phyloP scores from a whole-genome alignment of 1,140 invertebrate species.

The Aculops lycopersici region DNA sequence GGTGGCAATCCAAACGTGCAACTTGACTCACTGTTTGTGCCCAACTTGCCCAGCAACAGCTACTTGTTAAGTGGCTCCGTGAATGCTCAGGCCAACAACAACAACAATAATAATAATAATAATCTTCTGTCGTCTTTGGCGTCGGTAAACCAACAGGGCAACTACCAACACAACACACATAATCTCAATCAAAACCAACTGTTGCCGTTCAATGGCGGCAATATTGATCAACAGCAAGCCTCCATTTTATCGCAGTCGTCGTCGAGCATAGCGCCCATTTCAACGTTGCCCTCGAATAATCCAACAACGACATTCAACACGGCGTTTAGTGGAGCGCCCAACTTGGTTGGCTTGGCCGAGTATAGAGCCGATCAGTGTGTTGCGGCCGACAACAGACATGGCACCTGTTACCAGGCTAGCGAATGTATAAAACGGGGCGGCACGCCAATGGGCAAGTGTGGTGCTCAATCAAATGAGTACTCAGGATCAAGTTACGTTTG shows the following conservation, averaged over 20 bases:
- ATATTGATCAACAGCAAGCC: neutral
- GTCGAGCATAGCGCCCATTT: neutral
- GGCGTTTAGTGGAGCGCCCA: neutral
- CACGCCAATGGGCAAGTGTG: constrained; percentile 11
- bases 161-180: neutral
- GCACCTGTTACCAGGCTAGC: constrained; percentile 11
- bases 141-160: neutral
- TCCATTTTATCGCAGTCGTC: neutral
- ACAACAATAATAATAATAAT: neutral
- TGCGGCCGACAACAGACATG: constrained; percentile 9
- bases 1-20: neutral
- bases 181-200: neutral
- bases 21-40: neutral
- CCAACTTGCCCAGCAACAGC: neutral
- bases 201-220: neutral
- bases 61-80: neutral
- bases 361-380: constrained; percentile 5
- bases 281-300: neutral
- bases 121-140: neutral
- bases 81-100: neutral
- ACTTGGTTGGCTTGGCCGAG: neutral
- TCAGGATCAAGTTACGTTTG: constrained; percentile 8
- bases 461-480: neutral
- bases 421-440: constrained; percentile 10
- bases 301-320: neutral